Percentiles rank a stretch among this genome's conserved stretches.
Conservation (phyloP, 2,113 vertebrate species). For the Platichthys stellatus region DNA sequence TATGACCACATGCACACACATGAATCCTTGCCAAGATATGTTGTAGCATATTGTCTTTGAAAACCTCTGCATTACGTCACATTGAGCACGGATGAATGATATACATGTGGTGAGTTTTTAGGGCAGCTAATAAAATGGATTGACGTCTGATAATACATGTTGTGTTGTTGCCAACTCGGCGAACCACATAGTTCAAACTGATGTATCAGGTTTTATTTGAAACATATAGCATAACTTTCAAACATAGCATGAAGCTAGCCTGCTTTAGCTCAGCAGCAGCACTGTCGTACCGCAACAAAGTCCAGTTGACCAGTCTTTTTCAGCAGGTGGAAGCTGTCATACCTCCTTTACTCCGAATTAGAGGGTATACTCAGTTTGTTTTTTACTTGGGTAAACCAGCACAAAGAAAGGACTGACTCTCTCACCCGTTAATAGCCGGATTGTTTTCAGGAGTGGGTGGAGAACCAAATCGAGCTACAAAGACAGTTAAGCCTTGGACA, state of each 20-base stretch:
- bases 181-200: not conserved
- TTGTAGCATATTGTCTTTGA: not conserved
- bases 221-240: not conserved
- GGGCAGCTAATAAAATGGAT: not conserved
- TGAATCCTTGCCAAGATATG: constrained; percentile 2
- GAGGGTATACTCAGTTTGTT: too few species aligned
- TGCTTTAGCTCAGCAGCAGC: too few species aligned
- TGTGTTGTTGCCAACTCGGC: not conserved
- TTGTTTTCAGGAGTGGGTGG: too few species aligned
- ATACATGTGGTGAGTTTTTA: not conserved
- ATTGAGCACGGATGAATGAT: not conserved
- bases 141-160: not conserved
- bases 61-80: not conserved
- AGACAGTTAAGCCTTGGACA: not conserved
- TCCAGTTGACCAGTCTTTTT: too few species aligned
- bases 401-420: too few species aligned
- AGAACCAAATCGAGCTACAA: not conserved
- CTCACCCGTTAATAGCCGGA: too few species aligned
- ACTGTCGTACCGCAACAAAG: too few species aligned
- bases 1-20: constrained; percentile 44
- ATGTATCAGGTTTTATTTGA: not conserved
- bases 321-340: too few species aligned
- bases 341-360: not conserved
- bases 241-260: too few species aligned
- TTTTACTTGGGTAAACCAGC: too few species aligned